phyloP scores from a whole-genome alignment of 2,797 vertebrate species.

The Chiroxiphia lanceolata region DNA sequence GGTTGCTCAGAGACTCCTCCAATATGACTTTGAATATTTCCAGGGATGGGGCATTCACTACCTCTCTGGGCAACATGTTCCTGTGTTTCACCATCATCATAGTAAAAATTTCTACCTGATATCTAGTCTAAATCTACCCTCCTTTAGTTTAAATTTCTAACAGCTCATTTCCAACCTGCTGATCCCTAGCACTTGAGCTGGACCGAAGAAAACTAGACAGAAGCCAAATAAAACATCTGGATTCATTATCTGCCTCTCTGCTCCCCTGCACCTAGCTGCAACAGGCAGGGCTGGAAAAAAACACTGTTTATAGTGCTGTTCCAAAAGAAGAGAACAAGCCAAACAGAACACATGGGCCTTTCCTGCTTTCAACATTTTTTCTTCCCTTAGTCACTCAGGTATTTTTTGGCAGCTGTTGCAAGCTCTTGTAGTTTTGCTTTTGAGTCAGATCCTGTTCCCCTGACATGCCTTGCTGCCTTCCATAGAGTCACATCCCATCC shows the following conservation, averaged over 20 bases:
- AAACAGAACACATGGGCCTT: background rate
- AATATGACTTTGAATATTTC: background rate
- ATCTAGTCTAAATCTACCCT: background rate
- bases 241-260: background rate
- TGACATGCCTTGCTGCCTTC: background rate
- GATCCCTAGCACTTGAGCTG: background rate
- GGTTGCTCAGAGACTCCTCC: background rate
- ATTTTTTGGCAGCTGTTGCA: slow-evolving; percentile 19
- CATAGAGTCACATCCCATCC: background rate
- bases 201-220: background rate
- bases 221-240: background rate
- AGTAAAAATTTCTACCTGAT: background rate
- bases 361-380: slow-evolving; percentile 1
- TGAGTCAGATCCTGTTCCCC: slow-evolving; percentile 43
- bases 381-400: slow-evolving; percentile 43
- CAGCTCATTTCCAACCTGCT: slow-evolving; percentile 7
- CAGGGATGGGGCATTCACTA: background rate
- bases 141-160: background rate
- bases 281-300: background rate
- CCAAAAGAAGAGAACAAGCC: background rate
- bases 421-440: background rate
- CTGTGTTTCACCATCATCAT: rapidly evolving
- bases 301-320: background rate
- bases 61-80: background rate
- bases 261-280: background rate